Conservation (phyloP, 2,888 invertebrate genomes). For the Mylabris sibirica region DNA sequence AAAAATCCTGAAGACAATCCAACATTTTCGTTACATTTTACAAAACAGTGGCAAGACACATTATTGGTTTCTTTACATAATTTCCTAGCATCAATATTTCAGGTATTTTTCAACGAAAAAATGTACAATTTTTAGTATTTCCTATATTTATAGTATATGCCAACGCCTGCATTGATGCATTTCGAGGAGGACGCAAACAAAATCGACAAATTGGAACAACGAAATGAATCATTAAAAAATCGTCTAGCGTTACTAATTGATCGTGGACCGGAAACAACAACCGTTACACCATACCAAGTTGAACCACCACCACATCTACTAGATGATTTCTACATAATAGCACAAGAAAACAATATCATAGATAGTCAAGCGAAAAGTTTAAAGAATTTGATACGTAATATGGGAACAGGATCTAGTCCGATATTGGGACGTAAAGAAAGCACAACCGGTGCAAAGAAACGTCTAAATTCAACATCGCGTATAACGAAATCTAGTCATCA, state of each 20-base stretch:
- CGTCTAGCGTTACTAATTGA: constrained; percentile 65
- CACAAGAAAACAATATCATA: constrained; percentile 71
- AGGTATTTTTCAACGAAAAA: constrained; percentile 59
- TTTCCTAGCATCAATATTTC: constrained; percentile 88
- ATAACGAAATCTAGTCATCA: constrained; percentile 34
- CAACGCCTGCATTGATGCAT: constrained; percentile 83
- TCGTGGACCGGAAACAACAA: constrained; percentile 48
- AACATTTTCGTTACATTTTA: constrained; percentile 87
- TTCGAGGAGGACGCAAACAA: constrained; percentile 86
- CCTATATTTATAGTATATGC: constrained; percentile 73
- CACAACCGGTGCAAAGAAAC: constrained; percentile 62
- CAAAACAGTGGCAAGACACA: constrained; percentile 95
- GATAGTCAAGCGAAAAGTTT: constrained; percentile 80
- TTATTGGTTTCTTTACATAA: constrained; percentile 90
- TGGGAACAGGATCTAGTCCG: constrained; percentile 81
- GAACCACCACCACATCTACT: constrained; percentile 81
- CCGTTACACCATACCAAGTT: constrained; percentile 70
- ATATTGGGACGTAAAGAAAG: constrained; percentile 76
- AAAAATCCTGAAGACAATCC: constrained; percentile 92
- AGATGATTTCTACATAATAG: constrained; percentile 91
- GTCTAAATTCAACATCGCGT: constrained; percentile 36
- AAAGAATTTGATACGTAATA: constrained; percentile 80
- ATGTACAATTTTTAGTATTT: background rate
- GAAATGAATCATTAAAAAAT: constrained; percentile 75
- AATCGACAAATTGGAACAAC: constrained; percentile 83